Evolutionary conservation across 2,797 vertebrate species (phyloP).

Genomic region (Odontamblyopus lacepedii): DNA sequence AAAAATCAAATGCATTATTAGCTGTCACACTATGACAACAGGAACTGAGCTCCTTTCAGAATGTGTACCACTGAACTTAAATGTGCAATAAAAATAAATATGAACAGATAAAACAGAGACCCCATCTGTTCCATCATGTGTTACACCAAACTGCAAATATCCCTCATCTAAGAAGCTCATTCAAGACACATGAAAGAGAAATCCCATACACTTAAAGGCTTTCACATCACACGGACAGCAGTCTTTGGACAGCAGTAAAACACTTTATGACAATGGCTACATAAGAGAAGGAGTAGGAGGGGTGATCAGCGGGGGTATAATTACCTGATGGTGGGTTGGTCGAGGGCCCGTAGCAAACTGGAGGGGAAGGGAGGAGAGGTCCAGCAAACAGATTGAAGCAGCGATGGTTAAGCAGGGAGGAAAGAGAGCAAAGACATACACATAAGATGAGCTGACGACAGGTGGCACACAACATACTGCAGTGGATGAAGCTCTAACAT

Average conservation of each 20-base stretch:
- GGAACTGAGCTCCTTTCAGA: slow-evolving; percentile 1
- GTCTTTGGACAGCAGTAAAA: slow-evolving; percentile 45
- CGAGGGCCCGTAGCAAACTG: slow-evolving; percentile 99
- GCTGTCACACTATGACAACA: slow-evolving; percentile 19
- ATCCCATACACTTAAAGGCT: slow-evolving; percentile 26
- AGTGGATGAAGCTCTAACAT: slow-evolving; percentile 38
- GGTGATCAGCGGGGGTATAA: slow-evolving; percentile 54
- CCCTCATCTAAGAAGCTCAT: slow-evolving; percentile 31
- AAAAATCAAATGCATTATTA: not conserved
- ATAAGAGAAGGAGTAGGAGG: slow-evolving; percentile 51
- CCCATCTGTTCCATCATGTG: slow-evolving; percentile 17
- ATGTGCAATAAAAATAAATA: slow-evolving; percentile 29
- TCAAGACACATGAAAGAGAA: slow-evolving; percentile 33
- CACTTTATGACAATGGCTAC: slow-evolving; percentile 52
- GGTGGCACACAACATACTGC: slow-evolving; percentile 47
- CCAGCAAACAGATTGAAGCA: slow-evolving; percentile 78
- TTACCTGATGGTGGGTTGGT: slow-evolving; percentile 99
- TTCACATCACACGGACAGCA: slow-evolving; percentile 37
- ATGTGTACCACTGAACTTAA: slow-evolving; percentile 2
- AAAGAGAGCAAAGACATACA: slow-evolving; percentile 59
- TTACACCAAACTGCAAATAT: slow-evolving; percentile 13
- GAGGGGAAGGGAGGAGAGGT: slow-evolving; percentile 70
- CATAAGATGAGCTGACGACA: slow-evolving; percentile 61
- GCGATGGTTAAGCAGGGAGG: slow-evolving; percentile 82
- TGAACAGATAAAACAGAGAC: not conserved